Base-by-base conservation (phyloP, 2,113 vertebrate species). In the Hyperopisus bebe region DNA sequence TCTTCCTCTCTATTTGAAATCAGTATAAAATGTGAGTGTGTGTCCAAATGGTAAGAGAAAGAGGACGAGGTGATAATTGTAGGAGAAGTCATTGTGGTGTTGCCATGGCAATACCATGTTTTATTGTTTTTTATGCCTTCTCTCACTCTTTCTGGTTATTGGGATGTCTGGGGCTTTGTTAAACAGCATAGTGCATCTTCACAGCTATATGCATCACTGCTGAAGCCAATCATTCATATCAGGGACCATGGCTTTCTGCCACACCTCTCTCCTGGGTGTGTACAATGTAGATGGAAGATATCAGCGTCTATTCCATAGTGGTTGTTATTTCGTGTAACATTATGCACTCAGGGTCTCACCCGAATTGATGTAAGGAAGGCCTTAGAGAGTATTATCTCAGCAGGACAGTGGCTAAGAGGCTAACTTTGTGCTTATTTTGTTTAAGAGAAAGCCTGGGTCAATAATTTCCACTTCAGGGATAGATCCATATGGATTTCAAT, bases 71-170 rank as follows among this genome's bases (percentile, higher is more conserved):
- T 10, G 48, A 80, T 89, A 91, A 90, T 92, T 89, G 88, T 35
- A 4, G 88, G 89, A 90, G 89, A 92, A 93, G 92, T 93, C 93
- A 89, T 91, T 91, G 66, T 77, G 89, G 77, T 0, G 90, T 94
- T 92, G 90, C 94, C 93, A 94, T 94, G 92, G 93, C 11, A 48
- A 94, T 92, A 88, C 90, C 92, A 90, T 92, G 89, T 92, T 92
- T 92, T 89, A 88, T 86, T 74, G 74, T 62, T 35, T 42, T 89
- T 90, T 90, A 90, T 90, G 88, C 90, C 74, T 88, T 88, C 92
- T 91, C 93, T 93, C 89, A 88, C 47, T 48, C 90, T 90, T 88
- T 91, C 86, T 91, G 91, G 92, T 93, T 88, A 91, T 92, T 85
- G 70, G 90, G 88, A 10, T 90, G 47, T 88, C 62, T 51, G 88